These are phyloP conservation scores for Hyla sarda DNA, from an alignment of 2,113 vertebrate genomes.

Conservation along the genomic window DNA sequence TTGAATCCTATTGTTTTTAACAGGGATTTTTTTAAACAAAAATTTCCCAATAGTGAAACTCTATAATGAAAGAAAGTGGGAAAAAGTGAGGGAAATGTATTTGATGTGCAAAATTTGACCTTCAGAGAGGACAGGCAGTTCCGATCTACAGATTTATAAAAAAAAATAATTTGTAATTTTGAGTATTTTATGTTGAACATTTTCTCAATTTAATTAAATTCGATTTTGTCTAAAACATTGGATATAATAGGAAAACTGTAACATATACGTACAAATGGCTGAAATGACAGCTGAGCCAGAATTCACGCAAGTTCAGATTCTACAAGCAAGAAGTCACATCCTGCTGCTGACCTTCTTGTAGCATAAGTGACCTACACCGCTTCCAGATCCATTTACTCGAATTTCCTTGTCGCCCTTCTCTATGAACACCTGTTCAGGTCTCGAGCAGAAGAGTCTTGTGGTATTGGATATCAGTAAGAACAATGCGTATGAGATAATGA, in stretches of 20 bases:
- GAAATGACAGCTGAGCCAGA: not conserved
- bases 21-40: too few relatives aligned
- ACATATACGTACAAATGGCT: not conserved
- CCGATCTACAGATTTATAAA: not conserved
- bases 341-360: not conserved
- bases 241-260: not conserved
- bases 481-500: constrained; percentile 7
- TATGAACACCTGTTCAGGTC: constrained; percentile 25
- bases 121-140: not conserved
- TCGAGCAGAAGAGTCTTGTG: not conserved
- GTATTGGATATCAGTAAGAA: constrained; percentile 36
- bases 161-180: too few relatives aligned
- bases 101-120: not conserved
- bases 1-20: too few relatives aligned
- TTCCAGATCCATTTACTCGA: not conserved
- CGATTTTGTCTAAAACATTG: not conserved
- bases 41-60: too few relatives aligned
- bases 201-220: not conserved
- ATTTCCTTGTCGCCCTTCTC: constrained; percentile 6
- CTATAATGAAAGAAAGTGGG: too few relatives aligned
- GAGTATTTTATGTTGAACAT: too few relatives aligned
- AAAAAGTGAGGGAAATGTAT: not conserved
- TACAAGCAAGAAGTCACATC: not conserved
- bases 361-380: not conserved
- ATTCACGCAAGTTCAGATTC: not conserved